Evolutionary conservation across 2,888 invertebrate genomes (phyloP).

Genomic region (Netelia virgata): DNA sequence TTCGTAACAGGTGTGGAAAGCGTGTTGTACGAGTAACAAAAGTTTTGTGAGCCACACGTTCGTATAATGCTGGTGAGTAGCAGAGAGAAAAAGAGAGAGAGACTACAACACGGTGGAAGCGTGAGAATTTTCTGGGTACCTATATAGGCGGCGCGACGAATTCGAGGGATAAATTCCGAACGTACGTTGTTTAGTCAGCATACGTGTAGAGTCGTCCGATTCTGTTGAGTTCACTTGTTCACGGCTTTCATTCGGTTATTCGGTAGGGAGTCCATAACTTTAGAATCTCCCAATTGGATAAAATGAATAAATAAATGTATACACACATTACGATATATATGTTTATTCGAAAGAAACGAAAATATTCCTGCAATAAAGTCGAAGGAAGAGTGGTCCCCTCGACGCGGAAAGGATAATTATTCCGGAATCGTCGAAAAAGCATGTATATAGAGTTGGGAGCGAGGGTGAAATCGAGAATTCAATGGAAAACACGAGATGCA

Average conservation of each 20-base stretch:
- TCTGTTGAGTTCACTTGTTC: constrained; percentile 30
- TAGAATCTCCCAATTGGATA: background rate
- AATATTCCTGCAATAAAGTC: constrained; percentile 13
- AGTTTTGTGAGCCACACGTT: background rate
- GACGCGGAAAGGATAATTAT: constrained; percentile 45
- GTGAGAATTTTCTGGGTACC: constrained; percentile 61
- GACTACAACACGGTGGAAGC: constrained; percentile 40
- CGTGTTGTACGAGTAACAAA: constrained; percentile 15
- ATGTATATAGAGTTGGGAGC: constrained; percentile 1
- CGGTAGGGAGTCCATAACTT: constrained; percentile 19
- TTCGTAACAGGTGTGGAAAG: constrained; percentile 13
- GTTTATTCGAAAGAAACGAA: background rate
- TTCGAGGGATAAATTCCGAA: constrained; percentile 74
- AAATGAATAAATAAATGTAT: background rate
- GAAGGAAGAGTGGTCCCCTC: constrained; percentile 17
- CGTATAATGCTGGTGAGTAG: constrained; percentile 21
- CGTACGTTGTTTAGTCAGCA: constrained; percentile 77
- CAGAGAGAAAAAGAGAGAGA: background rate
- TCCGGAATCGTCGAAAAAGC: constrained; percentile 39
- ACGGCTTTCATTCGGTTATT: constrained; percentile 43
- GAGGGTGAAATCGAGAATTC: constrained; percentile 52
- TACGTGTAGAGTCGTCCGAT: constrained; percentile 44
- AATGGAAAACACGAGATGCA: constrained; percentile 55
- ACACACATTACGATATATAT: background rate
- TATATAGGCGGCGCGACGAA: constrained; percentile 53